Base-by-base conservation (phyloP, 1,140 invertebrate genomes). In the Probaryconus sp. region DNA sequence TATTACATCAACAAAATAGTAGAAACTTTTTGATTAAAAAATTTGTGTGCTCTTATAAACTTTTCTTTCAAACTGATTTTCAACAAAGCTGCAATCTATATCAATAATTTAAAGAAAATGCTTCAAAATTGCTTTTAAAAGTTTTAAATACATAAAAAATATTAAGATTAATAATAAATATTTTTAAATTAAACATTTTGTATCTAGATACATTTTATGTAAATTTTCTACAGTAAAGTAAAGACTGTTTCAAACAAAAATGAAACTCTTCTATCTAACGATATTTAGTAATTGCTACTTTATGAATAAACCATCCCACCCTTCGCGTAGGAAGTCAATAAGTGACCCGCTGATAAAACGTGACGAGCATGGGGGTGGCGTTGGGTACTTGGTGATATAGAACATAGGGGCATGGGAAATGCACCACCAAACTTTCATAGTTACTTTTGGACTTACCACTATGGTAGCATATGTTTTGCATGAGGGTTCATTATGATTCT, bases 401-500 rank as follows among this genome's bases (percentile, higher is more conserved):
- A 16, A 67, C 24, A 67, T 71, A 64, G 63, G 56, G 73, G 73
- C 55, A 76, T 76, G 73, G 56, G 73, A 76, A 75, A 69, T 55
- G 28, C 14, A 31, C 47, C 48, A 61, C 47, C 48, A 61, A 76
- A 70, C 48, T 71, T 63, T 42, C 53, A 53, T 48, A 33, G 48
- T 31, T 43, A 45, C 37, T 56, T 56, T 63, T 24, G 42, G 33
- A 63, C 30, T 68, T 37, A 28, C 50, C 43, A 13, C 47, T 21
- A 58, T 38, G 30, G 65, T 11, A 38, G 61, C 73, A 70, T 76
- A 76, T 61, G 73, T 58, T 71, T 71, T 67, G 7, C 61, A 76
- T 76, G 67, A 56, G 73, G 73, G 73, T 76, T 76, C 68, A 76
- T 76, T 76, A 70, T 70, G 73, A 56, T 63, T 61, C 40, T 38